These are phyloP conservation scores for Trichacis sp. DNA, from an alignment of 2,888 invertebrate species.

Conservation along the genomic window DNA sequence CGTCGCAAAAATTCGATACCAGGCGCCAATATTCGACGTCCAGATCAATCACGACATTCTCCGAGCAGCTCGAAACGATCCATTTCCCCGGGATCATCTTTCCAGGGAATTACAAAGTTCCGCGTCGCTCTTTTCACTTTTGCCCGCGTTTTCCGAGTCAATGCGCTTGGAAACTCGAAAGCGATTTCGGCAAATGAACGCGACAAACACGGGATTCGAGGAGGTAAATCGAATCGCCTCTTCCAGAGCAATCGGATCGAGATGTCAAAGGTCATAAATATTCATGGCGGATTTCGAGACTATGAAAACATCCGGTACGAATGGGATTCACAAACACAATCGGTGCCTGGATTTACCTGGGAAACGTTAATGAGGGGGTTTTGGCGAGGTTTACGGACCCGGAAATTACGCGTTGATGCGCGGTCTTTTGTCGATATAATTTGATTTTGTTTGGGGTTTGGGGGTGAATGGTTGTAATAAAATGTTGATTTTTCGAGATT, in stretches of 20 bases:
- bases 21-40: constrained; percentile 35
- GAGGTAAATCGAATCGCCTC: constrained; percentile 26
- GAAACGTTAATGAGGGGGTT: constrained; percentile 28
- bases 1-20: constrained; percentile 40
- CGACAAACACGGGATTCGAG: constrained; percentile 30
- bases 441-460: constrained; percentile 7
- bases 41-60: constrained; percentile 39
- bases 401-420: constrained; percentile 21
- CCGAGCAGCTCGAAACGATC: constrained; percentile 16
- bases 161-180: background rate
- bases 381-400: constrained; percentile 26
- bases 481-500: no score
- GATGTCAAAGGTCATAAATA: constrained; percentile 37
- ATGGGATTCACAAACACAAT: constrained; percentile 30
- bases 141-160: background rate
- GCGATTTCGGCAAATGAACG: constrained; percentile 9
- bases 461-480: no score
- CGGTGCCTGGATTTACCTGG: constrained; percentile 20
- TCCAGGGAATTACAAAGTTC: background rate
- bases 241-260: constrained; percentile 36
- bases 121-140: background rate
- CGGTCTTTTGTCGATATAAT: constrained; percentile 19
- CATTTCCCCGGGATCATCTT: constrained; percentile 17
- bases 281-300: constrained; percentile 33
- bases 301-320: constrained; percentile 35